Base-by-base conservation (phyloP, 2,888 invertebrate species). In the Phaonia tiefii region DNA sequence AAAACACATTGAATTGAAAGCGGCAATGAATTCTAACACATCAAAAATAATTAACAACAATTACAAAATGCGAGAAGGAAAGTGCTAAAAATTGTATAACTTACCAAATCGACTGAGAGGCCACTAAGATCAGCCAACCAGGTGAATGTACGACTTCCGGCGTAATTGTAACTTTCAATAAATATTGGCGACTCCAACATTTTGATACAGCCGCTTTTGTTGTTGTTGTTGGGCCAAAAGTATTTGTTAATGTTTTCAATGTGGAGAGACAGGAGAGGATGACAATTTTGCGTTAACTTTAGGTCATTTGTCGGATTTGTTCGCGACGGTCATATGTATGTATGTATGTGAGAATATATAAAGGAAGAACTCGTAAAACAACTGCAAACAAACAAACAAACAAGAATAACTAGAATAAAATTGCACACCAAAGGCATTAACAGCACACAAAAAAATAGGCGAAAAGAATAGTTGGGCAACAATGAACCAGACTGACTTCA, bases 31-130 rank as follows among this genome's bases (percentile, higher is more conserved):
- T n/a, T n/a, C n/a, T n/a, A n/a, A n/a, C n/a, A n/a, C n/a, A n/a
- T n/a, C n/a, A n/a, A n/a, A n/a, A n/a, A n/a, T n/a, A n/a, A n/a
- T n/a, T n/a, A n/a, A n/a, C n/a, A n/a, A n/a, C n/a, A n/a, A n/a
- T n/a, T n/a, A n/a, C n/a, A n/a, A n/a, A n/a, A n/a, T n/a, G n/a
- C n/a, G n/a, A n/a, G n/a, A n/a, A n/a, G n/a, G n/a, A n/a, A n/a
- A n/a, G n/a, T n/a, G n/a, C n/a, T n/a, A n/a, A n/a, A n/a, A n/a
- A 5, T 31, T 17, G 17, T 15, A 15, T 5, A 85, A 92, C 93
- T 93, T 92, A 96, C 96, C 92, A 96, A 93, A 92, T 96, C 96
- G 87, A 96, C 93, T 69, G 95, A 94, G 84, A 96, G 92, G 82
- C 95, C 95, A 84, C 93, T 91, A 87, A 92, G 92, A 85, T 93